Conservation (phyloP, 2,888 invertebrate genomes). For the Eristalinus sepulchralis region DNA sequence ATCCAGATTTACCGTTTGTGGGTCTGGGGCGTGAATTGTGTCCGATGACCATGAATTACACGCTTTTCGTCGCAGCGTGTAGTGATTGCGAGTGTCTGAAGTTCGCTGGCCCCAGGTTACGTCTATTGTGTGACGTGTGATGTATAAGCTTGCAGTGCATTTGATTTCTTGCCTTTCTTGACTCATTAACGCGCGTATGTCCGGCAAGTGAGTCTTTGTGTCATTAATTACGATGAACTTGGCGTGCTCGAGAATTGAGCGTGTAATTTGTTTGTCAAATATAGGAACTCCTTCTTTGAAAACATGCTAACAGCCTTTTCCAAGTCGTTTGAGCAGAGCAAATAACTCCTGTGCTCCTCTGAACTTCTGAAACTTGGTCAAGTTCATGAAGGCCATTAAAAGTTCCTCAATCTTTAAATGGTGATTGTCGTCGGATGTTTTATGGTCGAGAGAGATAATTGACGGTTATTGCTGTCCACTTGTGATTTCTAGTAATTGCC, state of each 20-base stretch:
- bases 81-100: conserved; percentile 1
- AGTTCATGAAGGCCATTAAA: no score
- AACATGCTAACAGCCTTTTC: no score
- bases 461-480: no score
- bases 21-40: conserved; percentile 45
- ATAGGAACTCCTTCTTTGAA: no score
- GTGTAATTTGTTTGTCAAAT: neutral
- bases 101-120: conserved; percentile 52
- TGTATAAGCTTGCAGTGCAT: conserved; percentile 4
- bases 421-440: no score
- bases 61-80: neutral
- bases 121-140: conserved; percentile 29
- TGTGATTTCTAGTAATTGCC: no score
- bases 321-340: no score
- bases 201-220: conserved; percentile 2
- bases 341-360: no score
- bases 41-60: conserved; percentile 50
- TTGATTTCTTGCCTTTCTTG: neutral
- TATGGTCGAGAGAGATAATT: no score
- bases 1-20: conserved; percentile 46
- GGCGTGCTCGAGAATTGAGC: neutral
- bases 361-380: no score
- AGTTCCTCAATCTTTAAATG: no score
- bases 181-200: conserved; percentile 9
- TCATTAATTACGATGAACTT: neutral